Conservation (phyloP, 2,888 invertebrate species). For the Thumatha senex region DNA sequence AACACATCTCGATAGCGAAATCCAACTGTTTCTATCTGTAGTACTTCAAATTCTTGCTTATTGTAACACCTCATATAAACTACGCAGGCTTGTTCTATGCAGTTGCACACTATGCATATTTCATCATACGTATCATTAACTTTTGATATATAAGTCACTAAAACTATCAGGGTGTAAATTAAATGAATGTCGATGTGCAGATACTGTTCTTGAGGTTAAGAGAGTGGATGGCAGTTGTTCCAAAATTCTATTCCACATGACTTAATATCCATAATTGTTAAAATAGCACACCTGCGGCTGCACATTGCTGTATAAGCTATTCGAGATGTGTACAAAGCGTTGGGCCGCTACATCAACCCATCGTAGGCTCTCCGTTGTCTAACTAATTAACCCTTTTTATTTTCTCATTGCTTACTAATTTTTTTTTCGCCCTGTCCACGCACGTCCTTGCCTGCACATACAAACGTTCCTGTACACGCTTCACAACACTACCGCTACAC, state of each 20-base stretch:
- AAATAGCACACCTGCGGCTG: too few relatives aligned
- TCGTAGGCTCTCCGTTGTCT: slow-evolving; percentile 45
- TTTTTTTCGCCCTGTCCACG: slow-evolving; percentile 74
- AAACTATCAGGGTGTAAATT: too few relatives aligned
- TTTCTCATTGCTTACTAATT: slow-evolving; percentile 79
- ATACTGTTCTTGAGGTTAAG: too few relatives aligned
- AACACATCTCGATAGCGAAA: slow-evolving; percentile 21
- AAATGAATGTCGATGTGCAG: too few relatives aligned
- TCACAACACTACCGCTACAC: slow-evolving; percentile 61
- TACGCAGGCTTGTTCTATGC: background rate
- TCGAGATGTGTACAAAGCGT: slow-evolving; percentile 25
- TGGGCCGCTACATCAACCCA: slow-evolving; percentile 23
- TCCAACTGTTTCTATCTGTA: background rate
- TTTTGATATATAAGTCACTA: too few relatives aligned
- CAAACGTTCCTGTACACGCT: slow-evolving; percentile 69
- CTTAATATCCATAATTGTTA: too few relatives aligned
- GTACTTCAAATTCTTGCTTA: background rate
- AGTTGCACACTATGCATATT: too few relatives aligned
- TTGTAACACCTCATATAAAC: background rate
- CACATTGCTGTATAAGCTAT: slow-evolving; percentile 1
- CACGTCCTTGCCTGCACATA: slow-evolving; percentile 74
- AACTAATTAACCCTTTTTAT: slow-evolving; percentile 68
- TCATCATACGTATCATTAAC: too few relatives aligned
- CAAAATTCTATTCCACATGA: too few relatives aligned
- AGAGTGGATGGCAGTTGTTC: too few relatives aligned